Base-by-base conservation (phyloP, 2,888 invertebrate genomes). In the Myopa testacea region DNA sequence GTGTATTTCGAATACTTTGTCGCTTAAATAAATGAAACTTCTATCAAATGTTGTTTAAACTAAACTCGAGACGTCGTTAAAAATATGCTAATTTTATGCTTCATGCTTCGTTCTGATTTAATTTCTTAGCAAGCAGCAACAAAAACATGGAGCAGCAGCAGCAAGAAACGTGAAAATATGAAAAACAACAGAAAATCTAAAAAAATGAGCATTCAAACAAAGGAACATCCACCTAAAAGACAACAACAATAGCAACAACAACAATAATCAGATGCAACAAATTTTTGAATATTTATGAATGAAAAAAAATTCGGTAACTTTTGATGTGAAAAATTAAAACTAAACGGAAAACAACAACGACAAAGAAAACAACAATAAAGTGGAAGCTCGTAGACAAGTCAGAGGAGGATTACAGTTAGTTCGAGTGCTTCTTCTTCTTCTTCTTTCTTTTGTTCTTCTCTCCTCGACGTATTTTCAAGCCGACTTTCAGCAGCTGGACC, bases 231-330 rank as follows among this genome's bases (percentile, higher is more conserved):
- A 58, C 58, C 40, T 19, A 45, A 69, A 50, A 12, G 12, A 52
- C 14, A 55, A 26, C 34, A 58, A 37, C 37, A 38, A 4, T 16
- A 58, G 45, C 72, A 73, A 10, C 37, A 38, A 4, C 37, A 58
- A 62, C 72, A 73, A 10, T 26, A 45, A 60, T 40, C 19, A 62
- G 45, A 10, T 45, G 62, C 45, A 69, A 45, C 62, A 73, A 73
- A 50, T 62, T 19, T 45, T 73, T 73, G 73, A 73, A 73, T 73
- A 73, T 73, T 73, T 40, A 73, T 73, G 73, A 73, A 62, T 40
- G 19, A 72, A 1, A 8, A 10, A 3, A 45, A 45, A 45, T 45
- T 45, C 45, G 10, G 45, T 10, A 45, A 45, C 45, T 45, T 6
- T 45, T 45, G 45, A 45, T 10, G 45, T 1, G 7, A 45, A 10